Percentiles rank a stretch among this genome's conserved stretches.
Evolutionary conservation across 2,113 vertebrate genomes (phyloP).

Genomic region (Addax nasomaculatus): DNA sequence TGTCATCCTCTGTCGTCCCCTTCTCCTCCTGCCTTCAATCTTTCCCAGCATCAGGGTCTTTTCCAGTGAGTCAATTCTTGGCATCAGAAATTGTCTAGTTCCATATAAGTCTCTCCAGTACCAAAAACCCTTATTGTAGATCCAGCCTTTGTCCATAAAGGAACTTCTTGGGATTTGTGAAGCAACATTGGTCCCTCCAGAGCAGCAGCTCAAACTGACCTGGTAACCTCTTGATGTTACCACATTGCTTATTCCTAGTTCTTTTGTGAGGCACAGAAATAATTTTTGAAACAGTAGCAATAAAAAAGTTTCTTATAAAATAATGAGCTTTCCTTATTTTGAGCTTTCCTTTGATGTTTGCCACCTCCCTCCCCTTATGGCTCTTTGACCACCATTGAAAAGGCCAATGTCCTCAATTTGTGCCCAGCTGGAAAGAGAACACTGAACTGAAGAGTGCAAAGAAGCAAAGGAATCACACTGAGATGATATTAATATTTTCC

Average conservation of each 20-base stretch:
- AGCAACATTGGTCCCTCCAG: neutral
- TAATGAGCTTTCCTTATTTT: constrained; percentile 67
- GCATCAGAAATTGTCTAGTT: neutral
- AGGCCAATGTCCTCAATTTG: constrained; percentile 52
- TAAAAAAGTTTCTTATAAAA: constrained; percentile 59
- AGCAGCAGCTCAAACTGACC: neutral
- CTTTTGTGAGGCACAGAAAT: constrained; percentile 29
- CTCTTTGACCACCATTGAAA: constrained; percentile 54
- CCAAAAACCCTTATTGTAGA: neutral
- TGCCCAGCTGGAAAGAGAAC: constrained; percentile 64
- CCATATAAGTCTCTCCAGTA: neutral
- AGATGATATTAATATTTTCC: constrained; percentile 72
- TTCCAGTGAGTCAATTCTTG: neutral
- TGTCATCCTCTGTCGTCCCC: neutral
- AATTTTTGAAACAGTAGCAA: constrained; percentile 64
- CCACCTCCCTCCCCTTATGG: constrained; percentile 30
- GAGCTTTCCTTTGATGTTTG: constrained; percentile 57
- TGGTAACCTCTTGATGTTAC: constrained; percentile 16
- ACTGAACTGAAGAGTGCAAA: constrained; percentile 49
- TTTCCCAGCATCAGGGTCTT: neutral
- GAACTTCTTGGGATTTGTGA: neutral
- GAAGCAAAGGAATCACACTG: constrained; percentile 74
- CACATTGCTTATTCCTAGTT: constrained; percentile 42
- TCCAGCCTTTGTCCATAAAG: neutral
- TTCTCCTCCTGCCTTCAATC: neutral